Conservation (phyloP, 2,113 vertebrate species). For the Anguilla rostrata region DNA sequence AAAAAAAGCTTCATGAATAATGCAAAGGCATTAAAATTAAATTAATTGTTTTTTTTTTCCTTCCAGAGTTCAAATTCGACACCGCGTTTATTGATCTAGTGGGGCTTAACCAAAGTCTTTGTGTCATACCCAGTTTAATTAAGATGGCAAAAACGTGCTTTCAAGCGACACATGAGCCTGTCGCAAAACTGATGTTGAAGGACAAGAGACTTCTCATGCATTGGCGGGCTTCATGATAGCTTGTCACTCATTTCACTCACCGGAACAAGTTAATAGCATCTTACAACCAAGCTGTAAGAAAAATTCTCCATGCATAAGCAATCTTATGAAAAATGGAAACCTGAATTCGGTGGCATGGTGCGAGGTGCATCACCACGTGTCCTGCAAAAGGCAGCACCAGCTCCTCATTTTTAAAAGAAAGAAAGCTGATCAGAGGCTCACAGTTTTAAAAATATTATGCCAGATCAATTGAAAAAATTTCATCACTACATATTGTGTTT, state of each 20-base stretch:
- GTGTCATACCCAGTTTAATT: not conserved
- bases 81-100: not conserved
- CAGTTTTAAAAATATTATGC: too few relatives aligned
- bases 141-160: not conserved
- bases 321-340: not conserved
- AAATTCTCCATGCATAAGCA: not conserved
- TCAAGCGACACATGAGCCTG: not conserved
- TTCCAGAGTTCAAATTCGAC: not conserved
- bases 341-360: not conserved
- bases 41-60: not conserved
- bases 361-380: not conserved
- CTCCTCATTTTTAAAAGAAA: too few relatives aligned
- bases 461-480: too few relatives aligned
- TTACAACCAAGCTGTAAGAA: not conserved
- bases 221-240: not conserved
- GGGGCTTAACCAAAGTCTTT: not conserved
- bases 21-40: not conserved
- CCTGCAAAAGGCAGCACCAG: not conserved
- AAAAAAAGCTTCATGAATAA: not conserved
- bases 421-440: too few relatives aligned
- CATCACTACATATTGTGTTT: not conserved
- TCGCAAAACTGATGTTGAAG: not conserved
- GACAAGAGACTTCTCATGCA: not conserved
- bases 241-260: not conserved
- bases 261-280: not conserved